Evolutionary conservation across 2,888 invertebrate genomes (phyloP).

Genomic region (Carpatolechia fugitivella): DNA sequence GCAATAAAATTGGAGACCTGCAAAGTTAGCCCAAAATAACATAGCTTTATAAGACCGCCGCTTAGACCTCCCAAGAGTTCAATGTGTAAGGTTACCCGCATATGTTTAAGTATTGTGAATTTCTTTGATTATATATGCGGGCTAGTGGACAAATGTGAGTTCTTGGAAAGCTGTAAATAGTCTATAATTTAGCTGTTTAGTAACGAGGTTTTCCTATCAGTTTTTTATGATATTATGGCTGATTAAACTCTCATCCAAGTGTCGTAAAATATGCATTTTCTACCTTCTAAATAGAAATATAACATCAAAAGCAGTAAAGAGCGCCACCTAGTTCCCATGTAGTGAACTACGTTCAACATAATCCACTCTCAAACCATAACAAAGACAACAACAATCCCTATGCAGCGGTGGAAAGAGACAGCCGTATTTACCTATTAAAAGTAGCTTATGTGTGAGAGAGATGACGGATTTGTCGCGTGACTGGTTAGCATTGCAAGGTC

Average conservation of each 20-base stretch:
- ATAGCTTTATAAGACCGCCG: not conserved
- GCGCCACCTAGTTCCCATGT: constrained; percentile 14
- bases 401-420: constrained; percentile 29
- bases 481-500: constrained; percentile 79
- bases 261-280: too few species aligned
- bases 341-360: constrained; percentile 27
- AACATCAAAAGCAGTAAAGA: not conserved
- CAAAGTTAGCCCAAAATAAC: constrained; percentile 6
- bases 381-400: constrained; percentile 38
- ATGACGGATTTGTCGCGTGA: constrained; percentile 52
- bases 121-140: too few species aligned
- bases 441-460: constrained; percentile 35
- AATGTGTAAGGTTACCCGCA: too few species aligned
- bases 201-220: too few species aligned
- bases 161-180: too few species aligned
- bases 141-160: not conserved
- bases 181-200: too few species aligned
- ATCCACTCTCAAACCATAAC: constrained; percentile 26
- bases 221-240: too few species aligned
- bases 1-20: constrained; percentile 4
- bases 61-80: not conserved
- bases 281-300: too few species aligned
- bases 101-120: too few species aligned
- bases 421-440: constrained; percentile 18
- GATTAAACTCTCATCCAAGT: too few species aligned